A percentile compares a stretch with the other conserved stretches of the same genome.
Evolutionary conservation across 2,797 vertebrate genomes (phyloP).

Genomic region (Ciconia nigra): DNA sequence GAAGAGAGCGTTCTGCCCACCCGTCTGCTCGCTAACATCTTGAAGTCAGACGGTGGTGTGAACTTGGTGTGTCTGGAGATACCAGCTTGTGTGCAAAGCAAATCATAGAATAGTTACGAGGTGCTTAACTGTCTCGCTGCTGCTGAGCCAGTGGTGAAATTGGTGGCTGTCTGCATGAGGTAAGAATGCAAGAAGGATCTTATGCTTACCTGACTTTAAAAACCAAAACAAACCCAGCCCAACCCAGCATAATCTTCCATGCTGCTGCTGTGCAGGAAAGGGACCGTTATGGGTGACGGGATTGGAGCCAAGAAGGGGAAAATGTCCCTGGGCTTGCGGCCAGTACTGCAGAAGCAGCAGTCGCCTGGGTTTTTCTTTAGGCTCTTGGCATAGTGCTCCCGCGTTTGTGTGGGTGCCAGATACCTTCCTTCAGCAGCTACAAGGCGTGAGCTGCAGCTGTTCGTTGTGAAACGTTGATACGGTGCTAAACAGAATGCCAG

Average conservation of each 20-base stretch:
- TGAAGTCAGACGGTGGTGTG: background rate
- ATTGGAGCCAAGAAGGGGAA: too few relatives aligned
- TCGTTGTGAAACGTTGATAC: fast-evolving
- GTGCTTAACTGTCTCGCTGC: background rate
- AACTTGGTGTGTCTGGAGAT: background rate
- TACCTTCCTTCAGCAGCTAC: fast-evolving
- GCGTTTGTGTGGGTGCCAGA: background rate
- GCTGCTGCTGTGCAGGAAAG: background rate
- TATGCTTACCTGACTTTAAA: fast-evolving
- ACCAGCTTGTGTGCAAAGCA: background rate
- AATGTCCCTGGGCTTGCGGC: background rate
- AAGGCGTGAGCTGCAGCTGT: background rate
- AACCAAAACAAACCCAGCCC: background rate
- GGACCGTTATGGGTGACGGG: background rate
- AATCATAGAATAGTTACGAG: too few relatives aligned
- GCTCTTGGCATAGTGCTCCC: background rate
- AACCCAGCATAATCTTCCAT: too few relatives aligned
- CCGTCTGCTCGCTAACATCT: fast-evolving
- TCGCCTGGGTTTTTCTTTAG: fast-evolving
- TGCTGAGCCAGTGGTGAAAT: background rate
- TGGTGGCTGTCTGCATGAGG: background rate
- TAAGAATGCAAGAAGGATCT: background rate
- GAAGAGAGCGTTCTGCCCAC: too few relatives aligned
- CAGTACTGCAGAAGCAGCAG: background rate
- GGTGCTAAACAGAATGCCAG: fast-evolving